Evolutionary conservation across 1,140 invertebrate species (phyloP).

Genomic region (Odontomachus brunneus): DNA sequence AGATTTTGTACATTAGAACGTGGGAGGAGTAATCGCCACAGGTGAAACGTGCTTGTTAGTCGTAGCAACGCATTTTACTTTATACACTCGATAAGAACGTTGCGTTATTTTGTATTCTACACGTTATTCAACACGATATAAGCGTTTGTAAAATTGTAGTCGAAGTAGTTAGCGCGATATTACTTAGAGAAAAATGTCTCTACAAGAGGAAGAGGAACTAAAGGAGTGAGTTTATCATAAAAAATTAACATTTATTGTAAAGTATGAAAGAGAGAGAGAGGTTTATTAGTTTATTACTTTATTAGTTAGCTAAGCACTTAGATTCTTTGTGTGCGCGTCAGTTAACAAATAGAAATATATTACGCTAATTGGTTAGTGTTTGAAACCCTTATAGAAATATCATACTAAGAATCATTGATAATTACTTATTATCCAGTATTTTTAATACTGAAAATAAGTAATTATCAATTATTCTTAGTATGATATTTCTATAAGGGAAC

Average conservation of each 20-base stretch:
- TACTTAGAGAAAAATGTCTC: background rate
- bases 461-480: too few species aligned
- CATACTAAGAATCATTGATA: background rate
- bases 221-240: background rate
- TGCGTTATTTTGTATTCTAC: background rate
- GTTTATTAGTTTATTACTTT: too few species aligned
- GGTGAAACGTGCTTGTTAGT: slow-evolving; percentile 17
- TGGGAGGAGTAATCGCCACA: background rate
- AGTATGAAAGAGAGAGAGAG: too few species aligned
- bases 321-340: too few species aligned
- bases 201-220: slow-evolving; percentile 1
- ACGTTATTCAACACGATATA: background rate
- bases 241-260: too few species aligned
- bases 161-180: background rate
- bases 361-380: too few species aligned
- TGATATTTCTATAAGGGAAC: too few species aligned
- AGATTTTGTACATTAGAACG: too few species aligned
- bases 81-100: background rate
- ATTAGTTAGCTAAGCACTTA: too few species aligned
- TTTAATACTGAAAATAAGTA: too few species aligned
- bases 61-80: slow-evolving; percentile 38
- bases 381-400: background rate
- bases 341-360: too few species aligned
- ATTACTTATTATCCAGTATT: too few species aligned
- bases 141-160: slow-evolving; percentile 1